Evolutionary conservation across 1,140 invertebrate genomes (phyloP).

Genomic region (Lethrus apterus): DNA sequence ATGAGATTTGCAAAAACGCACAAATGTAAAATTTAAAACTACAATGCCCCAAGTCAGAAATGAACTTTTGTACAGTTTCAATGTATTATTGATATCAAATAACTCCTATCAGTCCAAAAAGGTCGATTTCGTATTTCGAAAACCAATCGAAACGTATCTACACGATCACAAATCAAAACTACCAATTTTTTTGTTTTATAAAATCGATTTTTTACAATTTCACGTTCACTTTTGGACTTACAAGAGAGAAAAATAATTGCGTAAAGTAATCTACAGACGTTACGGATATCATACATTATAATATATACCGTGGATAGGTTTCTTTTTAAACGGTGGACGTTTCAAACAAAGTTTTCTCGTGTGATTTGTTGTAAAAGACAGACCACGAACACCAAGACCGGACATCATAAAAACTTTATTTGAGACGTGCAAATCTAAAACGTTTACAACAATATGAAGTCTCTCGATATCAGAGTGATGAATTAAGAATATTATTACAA

Average conservation of each 20-base stretch:
- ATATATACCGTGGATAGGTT: constrained; percentile 21
- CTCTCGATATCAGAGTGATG: constrained; percentile 6
- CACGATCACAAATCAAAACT: constrained; percentile 23
- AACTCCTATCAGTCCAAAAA: constrained; percentile 29
- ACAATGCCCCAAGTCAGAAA: not conserved
- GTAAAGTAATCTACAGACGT: constrained; percentile 24
- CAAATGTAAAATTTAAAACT: too few relatives aligned
- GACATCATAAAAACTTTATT: constrained; percentile 1
- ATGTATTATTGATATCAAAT: constrained; percentile 24
- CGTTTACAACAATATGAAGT: constrained; percentile 10
- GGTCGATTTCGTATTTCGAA: constrained; percentile 10
- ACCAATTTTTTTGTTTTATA: constrained; percentile 25
- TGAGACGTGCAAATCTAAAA: constrained; percentile 7
- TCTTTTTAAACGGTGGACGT: constrained; percentile 4
- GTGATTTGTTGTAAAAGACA: not conserved
- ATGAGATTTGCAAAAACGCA: too few relatives aligned
- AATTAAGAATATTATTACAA: constrained; percentile 17
- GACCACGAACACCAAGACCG: not conserved
- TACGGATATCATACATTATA: constrained; percentile 29
- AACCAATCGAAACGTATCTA: constrained; percentile 20
- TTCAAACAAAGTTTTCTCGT: not conserved
- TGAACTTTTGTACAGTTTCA: constrained; percentile 28
- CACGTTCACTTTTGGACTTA: constrained; percentile 12
- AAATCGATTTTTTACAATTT: constrained; percentile 23
- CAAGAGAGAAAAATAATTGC: constrained; percentile 12